Conservation (phyloP, 2,888 invertebrate species). For the Tenthredo amoena region DNA sequence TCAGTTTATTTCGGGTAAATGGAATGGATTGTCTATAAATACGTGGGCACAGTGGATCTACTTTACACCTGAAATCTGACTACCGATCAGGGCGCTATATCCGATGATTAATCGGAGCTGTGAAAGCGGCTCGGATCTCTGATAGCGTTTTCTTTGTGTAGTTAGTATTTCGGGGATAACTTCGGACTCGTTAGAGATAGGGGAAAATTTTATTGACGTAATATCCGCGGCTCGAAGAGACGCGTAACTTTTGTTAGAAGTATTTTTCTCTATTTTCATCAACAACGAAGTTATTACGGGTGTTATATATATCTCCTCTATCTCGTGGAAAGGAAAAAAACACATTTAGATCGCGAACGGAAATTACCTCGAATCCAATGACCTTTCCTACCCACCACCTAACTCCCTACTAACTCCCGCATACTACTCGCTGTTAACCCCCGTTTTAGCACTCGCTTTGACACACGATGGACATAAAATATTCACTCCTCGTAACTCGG, state of each 20-base stretch:
- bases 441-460: conserved; percentile 1
- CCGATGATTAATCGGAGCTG: background rate
- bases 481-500: conserved; percentile 34
- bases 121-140: background rate
- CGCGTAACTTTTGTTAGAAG: background rate
- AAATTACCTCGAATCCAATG: background rate
- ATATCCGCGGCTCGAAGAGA: background rate
- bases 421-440: background rate
- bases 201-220: background rate
- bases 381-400: background rate
- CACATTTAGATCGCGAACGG: background rate
- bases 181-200: background rate
- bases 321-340: background rate
- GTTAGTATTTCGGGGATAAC: background rate
- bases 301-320: background rate
- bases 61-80: background rate
- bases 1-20: background rate
- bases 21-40: background rate
- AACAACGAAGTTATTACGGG: background rate
- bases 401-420: background rate
- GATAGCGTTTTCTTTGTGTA: background rate
- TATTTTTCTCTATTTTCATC: background rate
- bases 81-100: background rate
- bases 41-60: background rate
- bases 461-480: conserved; percentile 25